Conservation (phyloP, 2,797 vertebrate species). For the Natrix natrix region DNA sequence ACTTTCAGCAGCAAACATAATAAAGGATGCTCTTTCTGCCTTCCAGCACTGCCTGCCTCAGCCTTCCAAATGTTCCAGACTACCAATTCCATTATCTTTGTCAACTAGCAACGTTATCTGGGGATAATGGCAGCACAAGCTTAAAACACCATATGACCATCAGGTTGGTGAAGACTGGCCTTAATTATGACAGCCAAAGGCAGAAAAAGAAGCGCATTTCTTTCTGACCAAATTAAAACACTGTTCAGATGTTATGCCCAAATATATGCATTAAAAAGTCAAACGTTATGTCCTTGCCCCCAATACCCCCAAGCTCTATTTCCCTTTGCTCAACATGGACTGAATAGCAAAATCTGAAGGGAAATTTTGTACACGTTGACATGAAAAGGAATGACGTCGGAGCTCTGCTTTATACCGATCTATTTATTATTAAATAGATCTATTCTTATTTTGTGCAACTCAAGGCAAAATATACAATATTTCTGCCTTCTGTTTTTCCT, state of each 20-base stretch:
- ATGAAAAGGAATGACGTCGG: background rate
- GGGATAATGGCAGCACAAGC: background rate
- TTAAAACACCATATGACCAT: background rate
- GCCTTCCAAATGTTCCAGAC: background rate
- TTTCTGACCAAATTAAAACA: background rate
- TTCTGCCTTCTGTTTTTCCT: background rate
- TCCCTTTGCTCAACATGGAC: background rate
- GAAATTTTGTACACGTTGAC: background rate
- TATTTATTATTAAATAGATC: background rate
- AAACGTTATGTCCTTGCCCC: background rate
- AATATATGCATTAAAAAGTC: background rate
- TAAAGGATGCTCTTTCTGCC: background rate
- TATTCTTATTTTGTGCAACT: background rate
- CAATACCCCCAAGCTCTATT: background rate
- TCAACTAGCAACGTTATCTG: background rate
- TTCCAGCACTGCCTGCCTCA: background rate
- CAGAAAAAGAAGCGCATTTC: background rate
- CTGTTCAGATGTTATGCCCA: background rate
- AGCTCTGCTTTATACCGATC: background rate
- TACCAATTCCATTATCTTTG: background rate
- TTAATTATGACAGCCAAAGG: background rate
- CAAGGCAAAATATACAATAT: background rate
- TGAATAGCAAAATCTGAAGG: background rate
- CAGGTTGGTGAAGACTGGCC: background rate
- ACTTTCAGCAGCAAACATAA: background rate